These are phyloP conservation scores for Torymus auratus DNA, from an alignment of 2,888 invertebrate species.

Conservation along the genomic window DNA sequence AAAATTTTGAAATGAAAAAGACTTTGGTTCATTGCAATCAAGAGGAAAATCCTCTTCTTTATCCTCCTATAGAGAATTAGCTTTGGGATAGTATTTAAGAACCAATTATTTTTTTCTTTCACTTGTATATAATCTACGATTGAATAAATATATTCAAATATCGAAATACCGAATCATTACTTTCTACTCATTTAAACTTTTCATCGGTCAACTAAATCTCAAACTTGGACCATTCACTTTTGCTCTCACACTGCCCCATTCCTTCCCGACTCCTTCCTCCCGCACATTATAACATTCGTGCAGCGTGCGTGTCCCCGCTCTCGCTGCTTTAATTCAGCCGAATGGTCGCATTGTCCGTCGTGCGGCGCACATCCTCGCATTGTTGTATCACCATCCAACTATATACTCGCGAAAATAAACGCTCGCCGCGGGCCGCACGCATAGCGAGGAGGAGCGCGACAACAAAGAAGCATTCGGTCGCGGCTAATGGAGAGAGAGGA, in stretches of 20 bases:
- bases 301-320: neutral
- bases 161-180: neutral
- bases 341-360: constrained; percentile 12
- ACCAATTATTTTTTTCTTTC: no score
- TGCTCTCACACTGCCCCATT: neutral
- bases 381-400: neutral
- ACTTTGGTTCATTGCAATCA: no score
- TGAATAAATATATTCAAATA: no score
- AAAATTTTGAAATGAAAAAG: no score
- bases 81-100: no score
- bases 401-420: neutral
- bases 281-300: constrained; percentile 24
- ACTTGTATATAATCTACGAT: no score
- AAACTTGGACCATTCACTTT: neutral
- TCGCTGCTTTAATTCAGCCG: constrained; percentile 40
- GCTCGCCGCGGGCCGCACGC: neutral
- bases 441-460: neutral
- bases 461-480: constrained; percentile 40
- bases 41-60: no score
- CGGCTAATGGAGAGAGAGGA: constrained; percentile 26
- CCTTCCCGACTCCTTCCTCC: neutral
- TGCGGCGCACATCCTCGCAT: constrained; percentile 16
- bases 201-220: neutral
- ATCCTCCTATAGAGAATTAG: no score
- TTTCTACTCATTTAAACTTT: neutral